A percentile compares a stretch with the other conserved stretches of the same genome.
Evolutionary conservation across 53 echinoderm and acorn worm genomes (phyloP).

Genomic region (Paelopatides confundens): DNA sequence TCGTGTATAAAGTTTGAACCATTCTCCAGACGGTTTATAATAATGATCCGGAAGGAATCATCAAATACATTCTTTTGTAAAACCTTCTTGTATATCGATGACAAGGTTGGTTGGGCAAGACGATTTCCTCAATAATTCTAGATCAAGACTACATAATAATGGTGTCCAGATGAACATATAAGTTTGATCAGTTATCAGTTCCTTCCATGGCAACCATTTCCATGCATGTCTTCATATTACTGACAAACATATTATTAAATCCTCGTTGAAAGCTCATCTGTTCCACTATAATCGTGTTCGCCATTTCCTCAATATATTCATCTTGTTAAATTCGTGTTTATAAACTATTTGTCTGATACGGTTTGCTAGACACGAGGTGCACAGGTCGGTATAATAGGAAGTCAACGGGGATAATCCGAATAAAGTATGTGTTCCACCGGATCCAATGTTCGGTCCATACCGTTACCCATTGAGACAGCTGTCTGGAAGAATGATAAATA

Average conservation of each 20-base stretch:
- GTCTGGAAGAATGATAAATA: constrained; percentile 9
- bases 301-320: neutral
- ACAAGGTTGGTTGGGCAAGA: neutral
- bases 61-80: neutral
- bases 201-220: neutral
- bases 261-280: neutral
- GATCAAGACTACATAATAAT: too few relatives aligned
- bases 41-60: neutral
- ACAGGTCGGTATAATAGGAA: constrained; percentile 21
- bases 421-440: constrained; percentile 2
- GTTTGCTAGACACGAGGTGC: constrained; percentile 6
- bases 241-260: neutral
- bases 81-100: neutral
- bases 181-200: neutral
- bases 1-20: neutral
- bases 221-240: neutral
- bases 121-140: neutral
- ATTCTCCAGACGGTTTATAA: neutral
- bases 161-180: neutral
- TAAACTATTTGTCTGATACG: constrained; percentile 30
- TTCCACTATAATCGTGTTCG: neutral
- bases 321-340: constrained; percentile 20
- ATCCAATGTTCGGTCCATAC: constrained; percentile 12
- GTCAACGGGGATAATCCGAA: neutral
- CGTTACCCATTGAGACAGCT: constrained; percentile 35